A percentile compares a stretch with the other conserved stretches of the same genome.
These are phyloP conservation scores for Hylyphantes graminicola DNA, from an alignment of 1,140 invertebrate species.

Conservation along the genomic window DNA sequence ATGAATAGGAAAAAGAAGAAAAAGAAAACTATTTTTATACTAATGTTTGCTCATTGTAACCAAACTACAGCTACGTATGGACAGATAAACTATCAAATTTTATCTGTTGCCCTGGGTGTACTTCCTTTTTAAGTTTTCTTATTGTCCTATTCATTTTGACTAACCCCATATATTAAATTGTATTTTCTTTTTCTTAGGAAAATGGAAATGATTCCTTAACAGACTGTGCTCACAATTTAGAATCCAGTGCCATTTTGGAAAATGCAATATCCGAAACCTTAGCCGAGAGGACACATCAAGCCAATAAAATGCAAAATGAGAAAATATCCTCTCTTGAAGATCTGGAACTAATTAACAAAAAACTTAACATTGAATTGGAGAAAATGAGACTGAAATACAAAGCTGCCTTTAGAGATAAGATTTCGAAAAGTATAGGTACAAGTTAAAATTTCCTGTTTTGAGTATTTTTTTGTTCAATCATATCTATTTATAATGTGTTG, in stretches of 20 bases:
- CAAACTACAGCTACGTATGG: too few relatives aligned
- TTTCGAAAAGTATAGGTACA: background rate
- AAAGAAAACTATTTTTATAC: background rate
- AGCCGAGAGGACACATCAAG: background rate
- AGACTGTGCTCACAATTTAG: background rate
- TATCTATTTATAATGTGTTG: too few relatives aligned
- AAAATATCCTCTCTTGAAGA: background rate
- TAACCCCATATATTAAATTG: background rate
- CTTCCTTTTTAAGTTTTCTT: background rate
- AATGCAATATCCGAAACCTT: background rate
- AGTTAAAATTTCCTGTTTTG: too few relatives aligned
- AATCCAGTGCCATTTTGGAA: background rate
- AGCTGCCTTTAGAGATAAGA: background rate
- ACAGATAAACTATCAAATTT: too few relatives aligned
- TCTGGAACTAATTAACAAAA: slow-evolving; percentile 3
- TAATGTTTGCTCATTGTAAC: background rate
- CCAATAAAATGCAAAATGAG: background rate
- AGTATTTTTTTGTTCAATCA: too few relatives aligned
- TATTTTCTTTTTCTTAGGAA: background rate
- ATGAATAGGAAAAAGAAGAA: background rate
- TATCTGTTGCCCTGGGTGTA: background rate
- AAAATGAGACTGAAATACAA: background rate
- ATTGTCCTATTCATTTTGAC: background rate
- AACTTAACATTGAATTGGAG: background rate
- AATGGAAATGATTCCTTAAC: background rate